phyloP scores from a whole-genome alignment of 2,888 invertebrate genomes.

The Coecobrya sp. region DNA sequence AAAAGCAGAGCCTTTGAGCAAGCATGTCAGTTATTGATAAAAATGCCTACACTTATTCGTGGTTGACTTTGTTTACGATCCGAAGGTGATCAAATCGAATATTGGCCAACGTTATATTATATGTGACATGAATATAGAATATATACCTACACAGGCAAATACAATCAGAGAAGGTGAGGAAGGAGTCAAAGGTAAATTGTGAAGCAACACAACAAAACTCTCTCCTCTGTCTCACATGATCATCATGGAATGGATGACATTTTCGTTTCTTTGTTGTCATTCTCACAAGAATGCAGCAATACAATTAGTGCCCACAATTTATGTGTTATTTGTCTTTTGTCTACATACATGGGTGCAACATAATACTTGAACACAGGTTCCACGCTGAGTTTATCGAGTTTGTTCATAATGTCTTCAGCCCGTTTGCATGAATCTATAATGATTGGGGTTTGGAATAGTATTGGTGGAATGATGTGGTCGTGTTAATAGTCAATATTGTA shows the following conservation, averaged over 20 bases:
- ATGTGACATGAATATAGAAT: constrained; percentile 6
- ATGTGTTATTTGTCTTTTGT: too few species aligned
- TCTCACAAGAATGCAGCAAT: background rate
- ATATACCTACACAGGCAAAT: background rate
- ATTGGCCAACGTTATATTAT: background rate
- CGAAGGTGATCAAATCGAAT: constrained; percentile 20
- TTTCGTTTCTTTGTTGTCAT: constrained; percentile 35
- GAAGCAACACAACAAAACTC: constrained; percentile 48
- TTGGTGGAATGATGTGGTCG: background rate
- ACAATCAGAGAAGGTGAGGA: background rate
- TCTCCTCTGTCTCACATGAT: constrained; percentile 27
- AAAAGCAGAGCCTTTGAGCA: constrained; percentile 32
- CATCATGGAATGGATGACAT: constrained; percentile 57
- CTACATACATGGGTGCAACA: constrained; percentile 22
- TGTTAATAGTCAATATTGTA: background rate
- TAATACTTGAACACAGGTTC: background rate
- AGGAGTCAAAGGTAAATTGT: constrained; percentile 30
- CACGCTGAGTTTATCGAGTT: constrained; percentile 42
- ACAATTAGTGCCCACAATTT: background rate
- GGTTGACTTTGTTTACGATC: constrained; percentile 18
- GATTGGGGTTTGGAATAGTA: background rate
- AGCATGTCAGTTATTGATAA: constrained; percentile 28
- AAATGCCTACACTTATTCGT: background rate
- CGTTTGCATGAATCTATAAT: background rate
- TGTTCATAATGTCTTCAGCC: constrained; percentile 10